Percentiles rank a stretch among this genome's conserved stretches.
phyloP scores from a whole-genome alignment of 2,113 vertebrate genomes.

The Ptilonorhynchus violaceus region DNA sequence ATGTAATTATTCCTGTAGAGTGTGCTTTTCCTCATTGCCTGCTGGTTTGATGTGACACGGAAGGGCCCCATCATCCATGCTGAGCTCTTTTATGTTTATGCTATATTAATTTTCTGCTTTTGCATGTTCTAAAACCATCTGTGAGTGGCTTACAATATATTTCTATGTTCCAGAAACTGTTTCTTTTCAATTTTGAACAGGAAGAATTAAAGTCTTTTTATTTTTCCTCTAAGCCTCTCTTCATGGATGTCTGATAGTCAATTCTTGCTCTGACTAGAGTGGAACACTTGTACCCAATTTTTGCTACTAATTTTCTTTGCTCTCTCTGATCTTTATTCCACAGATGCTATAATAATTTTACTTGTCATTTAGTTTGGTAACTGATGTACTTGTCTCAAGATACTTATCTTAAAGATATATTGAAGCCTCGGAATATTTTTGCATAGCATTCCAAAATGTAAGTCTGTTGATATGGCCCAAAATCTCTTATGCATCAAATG shows the following conservation, averaged over 20 bases:
- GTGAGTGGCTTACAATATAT: conserved; percentile 11
- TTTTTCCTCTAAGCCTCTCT: neutral
- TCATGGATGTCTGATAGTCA: neutral
- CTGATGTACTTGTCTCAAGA: conserved; percentile 2
- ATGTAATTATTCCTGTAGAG: neutral
- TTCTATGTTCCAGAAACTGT: neutral
- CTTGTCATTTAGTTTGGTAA: neutral
- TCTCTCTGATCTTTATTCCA: neutral
- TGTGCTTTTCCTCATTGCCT: neutral
- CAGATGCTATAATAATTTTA: neutral
- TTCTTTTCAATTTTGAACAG: conserved; percentile 1
- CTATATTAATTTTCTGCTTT: conserved; percentile 15
- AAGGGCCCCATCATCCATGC: neutral
- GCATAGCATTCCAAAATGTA: neutral
- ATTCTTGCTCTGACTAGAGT: neutral
- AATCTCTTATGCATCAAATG: neutral
- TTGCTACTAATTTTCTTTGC: neutral
- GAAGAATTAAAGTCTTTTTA: conserved; percentile 3
- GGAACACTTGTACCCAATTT: conserved; percentile 5
- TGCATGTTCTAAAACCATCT: conserved; percentile 11
- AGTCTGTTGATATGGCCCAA: neutral
- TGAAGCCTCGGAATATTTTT: conserved; percentile 34
- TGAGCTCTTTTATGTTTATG: conserved; percentile 31
- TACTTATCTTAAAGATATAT: neutral
- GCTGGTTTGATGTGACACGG: neutral